Base-by-base conservation (phyloP, 2,888 invertebrate species). In the Lampropteryx suffumata region DNA sequence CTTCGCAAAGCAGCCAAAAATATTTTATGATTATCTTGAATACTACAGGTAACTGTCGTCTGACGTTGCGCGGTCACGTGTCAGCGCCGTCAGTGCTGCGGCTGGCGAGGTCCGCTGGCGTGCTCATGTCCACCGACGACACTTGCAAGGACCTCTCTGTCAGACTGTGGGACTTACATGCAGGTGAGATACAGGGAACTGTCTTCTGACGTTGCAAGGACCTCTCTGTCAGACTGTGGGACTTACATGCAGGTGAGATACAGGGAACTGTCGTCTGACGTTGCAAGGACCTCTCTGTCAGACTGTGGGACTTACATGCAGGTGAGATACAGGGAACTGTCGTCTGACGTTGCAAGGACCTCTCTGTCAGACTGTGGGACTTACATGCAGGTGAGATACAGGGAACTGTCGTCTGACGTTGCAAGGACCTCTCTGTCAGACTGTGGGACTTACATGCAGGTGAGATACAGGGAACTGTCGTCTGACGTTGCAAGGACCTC, bases 371-470 rank as follows among this genome's bases (percentile, higher is more conserved):
- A 46, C 90, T 96, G 12, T 97, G 97, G 97, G 95, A 96, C 82
- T 82, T 96, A 12, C 93, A 93, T 65, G 92, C 94, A 72, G 96
- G 96, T 95, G 61, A 35, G 47, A 28, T n/a, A 0, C 71, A 93
- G 95, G 95, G 17, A 95, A 96, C 78, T 96, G 95, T 71, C 92
- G 95, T 44, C 93, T 94, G 81, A 94, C 94, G 1, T 84, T 97
- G 39, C 92, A 84, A 92, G 45, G 97, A 97, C 80, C 90, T 93
- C 37, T 95, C 95, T 27, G 92, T 97, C 54, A 90, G 96, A 46
- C 90, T 96, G 12, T 97, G 97, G 97, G 95, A 96, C 82, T 82
- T 96, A 12, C 93, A 93, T 65, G 92, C 94, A 72, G 96, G 96
- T 95, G 61, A 35, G 47, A 28, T n/a, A 0, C 71, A 93, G 95